Evolutionary conservation across 2,888 invertebrate species (phyloP).

Genomic region (Drosophila fungiperda): DNA sequence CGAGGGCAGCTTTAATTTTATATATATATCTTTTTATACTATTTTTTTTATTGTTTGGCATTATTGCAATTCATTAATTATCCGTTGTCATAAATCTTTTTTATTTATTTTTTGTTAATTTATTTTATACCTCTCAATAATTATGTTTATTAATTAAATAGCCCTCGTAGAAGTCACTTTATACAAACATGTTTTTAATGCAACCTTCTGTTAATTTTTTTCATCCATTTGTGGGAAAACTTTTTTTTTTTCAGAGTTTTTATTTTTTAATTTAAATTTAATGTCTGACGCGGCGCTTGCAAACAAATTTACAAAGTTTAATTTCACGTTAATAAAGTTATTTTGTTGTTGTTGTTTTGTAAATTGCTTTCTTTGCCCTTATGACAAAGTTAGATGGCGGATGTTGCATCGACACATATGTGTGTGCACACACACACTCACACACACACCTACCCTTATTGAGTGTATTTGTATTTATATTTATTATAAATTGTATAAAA

Average conservation of each 20-base stretch:
- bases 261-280: conserved; percentile 10
- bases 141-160: neutral
- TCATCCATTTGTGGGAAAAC: conserved; percentile 3
- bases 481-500: conserved; percentile 34
- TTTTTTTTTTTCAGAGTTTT: conserved; percentile 4
- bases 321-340: conserved; percentile 78
- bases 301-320: conserved; percentile 73
- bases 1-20: conserved; percentile 13
- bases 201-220: conserved; percentile 27
- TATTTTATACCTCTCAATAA: no score
- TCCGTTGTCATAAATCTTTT: neutral
- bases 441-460: neutral
- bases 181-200: conserved; percentile 16
- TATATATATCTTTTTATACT: neutral
- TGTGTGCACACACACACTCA: neutral
- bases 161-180: conserved; percentile 27
- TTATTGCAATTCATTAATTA: neutral
- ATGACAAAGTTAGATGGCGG: conserved; percentile 46
- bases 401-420: conserved; percentile 31
- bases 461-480: conserved; percentile 4
- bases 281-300: conserved; percentile 27
- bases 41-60: neutral
- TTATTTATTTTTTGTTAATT: neutral
- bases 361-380: conserved; percentile 39
- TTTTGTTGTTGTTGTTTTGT: conserved; percentile 37